A percentile compares a stretch with the other conserved stretches of the same genome.
Evolutionary conservation across 64 coral and sea anemone species (phyloP).

Genomic region (Actinia equina): DNA sequence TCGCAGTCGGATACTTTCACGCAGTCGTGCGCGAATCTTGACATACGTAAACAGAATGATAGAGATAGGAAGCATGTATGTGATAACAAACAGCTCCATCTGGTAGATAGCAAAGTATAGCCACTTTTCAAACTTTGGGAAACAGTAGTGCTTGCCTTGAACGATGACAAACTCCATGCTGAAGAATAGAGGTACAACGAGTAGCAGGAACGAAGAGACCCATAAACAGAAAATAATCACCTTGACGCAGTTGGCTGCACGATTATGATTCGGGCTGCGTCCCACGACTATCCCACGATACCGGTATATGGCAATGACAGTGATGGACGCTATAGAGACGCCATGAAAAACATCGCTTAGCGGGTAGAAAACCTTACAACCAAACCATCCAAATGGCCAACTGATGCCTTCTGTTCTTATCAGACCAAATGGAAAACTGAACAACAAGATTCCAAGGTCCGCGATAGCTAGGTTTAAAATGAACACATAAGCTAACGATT

Average conservation of each 20-base stretch:
- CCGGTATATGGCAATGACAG: slow-evolving; percentile 67
- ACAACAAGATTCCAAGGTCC: slow-evolving; percentile 65
- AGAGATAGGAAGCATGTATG: slow-evolving; percentile 58
- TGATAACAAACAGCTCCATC: slow-evolving; percentile 45
- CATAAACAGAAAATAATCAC: slow-evolving; percentile 56
- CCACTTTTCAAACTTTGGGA: slow-evolving; percentile 46
- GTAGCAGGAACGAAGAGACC: slow-evolving; percentile 58
- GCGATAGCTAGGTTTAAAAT: slow-evolving; percentile 73
- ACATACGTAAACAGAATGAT: slow-evolving; percentile 70
- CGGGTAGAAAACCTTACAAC: slow-evolving; percentile 81
- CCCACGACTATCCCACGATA: slow-evolving; percentile 75
- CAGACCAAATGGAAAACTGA: slow-evolving; percentile 78
- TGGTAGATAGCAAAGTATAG: slow-evolving; percentile 63
- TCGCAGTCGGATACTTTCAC: slow-evolving; percentile 72
- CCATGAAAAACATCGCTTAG: slow-evolving; percentile 84
- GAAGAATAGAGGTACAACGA: slow-evolving; percentile 76
- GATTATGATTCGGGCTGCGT: slow-evolving; percentile 34
- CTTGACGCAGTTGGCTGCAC: slow-evolving; percentile 19
- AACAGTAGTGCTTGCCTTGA: slow-evolving; percentile 28
- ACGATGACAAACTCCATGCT: slow-evolving; percentile 53
- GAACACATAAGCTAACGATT: slow-evolving; percentile 61
- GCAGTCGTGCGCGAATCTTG: slow-evolving; percentile 59
- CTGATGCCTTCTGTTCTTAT: slow-evolving; percentile 65
- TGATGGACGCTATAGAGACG: slow-evolving; percentile 77
- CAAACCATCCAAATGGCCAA: slow-evolving; percentile 80